A percentile compares a stretch with the other conserved stretches of the same genome.
These are phyloP conservation scores for Periphyllus acericola DNA, from an alignment of 2,888 invertebrate genomes.

Conservation along the genomic window DNA sequence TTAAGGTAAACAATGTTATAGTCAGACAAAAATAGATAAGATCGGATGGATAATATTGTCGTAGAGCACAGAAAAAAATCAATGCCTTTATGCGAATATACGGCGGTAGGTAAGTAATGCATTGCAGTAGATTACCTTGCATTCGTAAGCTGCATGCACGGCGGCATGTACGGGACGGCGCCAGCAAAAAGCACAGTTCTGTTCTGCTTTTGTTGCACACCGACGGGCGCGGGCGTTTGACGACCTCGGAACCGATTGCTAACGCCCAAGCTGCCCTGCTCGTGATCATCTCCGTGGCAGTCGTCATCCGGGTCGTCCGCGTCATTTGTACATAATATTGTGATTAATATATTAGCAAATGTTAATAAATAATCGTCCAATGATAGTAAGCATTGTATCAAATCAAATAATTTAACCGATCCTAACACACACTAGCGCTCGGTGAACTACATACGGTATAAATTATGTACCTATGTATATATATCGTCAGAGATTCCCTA, in stretches of 20 bases:
- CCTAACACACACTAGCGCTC: constrained; percentile 1
- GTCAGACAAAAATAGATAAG: no score
- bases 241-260: no score
- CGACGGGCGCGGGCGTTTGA: not conserved
- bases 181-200: constrained; percentile 13
- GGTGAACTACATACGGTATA: not conserved
- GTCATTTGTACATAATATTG: not conserved
- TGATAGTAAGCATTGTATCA: no score
- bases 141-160: constrained; percentile 33
- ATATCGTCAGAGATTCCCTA: no score
- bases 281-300: not conserved
- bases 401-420: not conserved
- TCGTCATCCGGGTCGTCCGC: not conserved
- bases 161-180: constrained; percentile 29
- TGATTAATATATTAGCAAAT: no score
- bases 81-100: no score
- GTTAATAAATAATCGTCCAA: no score
- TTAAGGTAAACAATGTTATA: no score
- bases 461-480: no score
- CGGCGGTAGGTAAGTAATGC: no score
- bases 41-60: no score
- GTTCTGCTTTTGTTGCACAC: constrained; percentile 5
- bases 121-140: constrained; percentile 6
- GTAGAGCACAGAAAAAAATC: no score
- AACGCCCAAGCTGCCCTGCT: not conserved